Evolutionary conservation across 2,888 invertebrate species (phyloP).

Genomic region (Himalopsyche anomala): DNA sequence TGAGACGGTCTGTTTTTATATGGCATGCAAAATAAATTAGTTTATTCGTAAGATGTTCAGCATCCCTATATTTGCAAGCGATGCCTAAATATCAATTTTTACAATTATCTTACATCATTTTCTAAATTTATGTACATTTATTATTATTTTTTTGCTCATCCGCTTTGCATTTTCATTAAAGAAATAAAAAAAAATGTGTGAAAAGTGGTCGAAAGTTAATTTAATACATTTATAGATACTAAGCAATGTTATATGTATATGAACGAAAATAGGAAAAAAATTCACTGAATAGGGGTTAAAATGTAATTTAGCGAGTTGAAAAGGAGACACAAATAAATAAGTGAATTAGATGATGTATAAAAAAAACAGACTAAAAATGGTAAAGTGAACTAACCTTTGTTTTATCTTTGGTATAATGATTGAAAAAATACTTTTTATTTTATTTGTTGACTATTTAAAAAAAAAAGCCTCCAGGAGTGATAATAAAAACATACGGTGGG

Average conservation of each 20-base stretch:
- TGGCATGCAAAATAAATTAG: too few species aligned
- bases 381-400: conserved; percentile 2
- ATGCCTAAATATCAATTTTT: too few species aligned
- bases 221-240: conserved; percentile 44
- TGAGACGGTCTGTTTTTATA: too few species aligned
- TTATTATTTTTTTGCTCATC: not conserved
- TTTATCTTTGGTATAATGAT: not conserved
- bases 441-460: conserved; percentile 35
- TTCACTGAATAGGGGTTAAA: conserved; percentile 34
- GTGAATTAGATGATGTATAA: conserved; percentile 16
- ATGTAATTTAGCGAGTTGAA: not conserved
- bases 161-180: not conserved
- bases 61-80: too few species aligned
- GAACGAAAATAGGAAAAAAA: conserved; percentile 43
- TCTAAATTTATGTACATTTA: not conserved
- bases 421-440: not conserved
- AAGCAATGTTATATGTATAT: conserved; percentile 55
- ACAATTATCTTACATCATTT: not conserved
- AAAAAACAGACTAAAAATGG: not conserved
- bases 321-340: conserved; percentile 21
- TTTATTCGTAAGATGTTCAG: too few species aligned
- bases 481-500: not conserved
- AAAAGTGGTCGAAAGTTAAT: conserved; percentile 39
- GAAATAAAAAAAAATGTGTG: not conserved
- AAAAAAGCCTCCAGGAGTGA: conserved; percentile 2